phyloP scores from a whole-genome alignment of 2,113 vertebrate genomes.

The Cephalopholis sonnerati region DNA sequence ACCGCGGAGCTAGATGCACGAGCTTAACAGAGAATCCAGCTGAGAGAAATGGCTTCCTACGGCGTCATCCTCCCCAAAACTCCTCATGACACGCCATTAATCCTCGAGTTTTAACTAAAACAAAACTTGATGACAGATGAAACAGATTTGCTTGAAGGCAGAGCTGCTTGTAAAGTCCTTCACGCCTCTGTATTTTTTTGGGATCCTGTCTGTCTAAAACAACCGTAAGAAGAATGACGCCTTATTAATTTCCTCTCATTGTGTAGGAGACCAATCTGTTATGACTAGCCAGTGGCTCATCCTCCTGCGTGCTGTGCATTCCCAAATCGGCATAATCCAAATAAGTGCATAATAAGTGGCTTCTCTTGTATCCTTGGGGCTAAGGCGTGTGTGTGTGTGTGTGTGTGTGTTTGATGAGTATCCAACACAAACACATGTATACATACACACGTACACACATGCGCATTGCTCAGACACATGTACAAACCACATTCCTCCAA shows the following conservation, averaged over 20 bases:
- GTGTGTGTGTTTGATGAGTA: conserved; percentile 64
- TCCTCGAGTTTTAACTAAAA: conserved; percentile 19
- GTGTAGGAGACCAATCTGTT: conserved; percentile 38
- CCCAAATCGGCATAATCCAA: conserved; percentile 46
- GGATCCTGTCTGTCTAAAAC: conserved; percentile 19
- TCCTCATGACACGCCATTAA: conserved; percentile 8
- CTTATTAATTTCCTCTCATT: conserved; percentile 17
- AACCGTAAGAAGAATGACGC: conserved; percentile 4
- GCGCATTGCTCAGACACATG: conserved; percentile 11
- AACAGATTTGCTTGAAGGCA: conserved; percentile 4
- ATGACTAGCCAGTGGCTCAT: conserved; percentile 43
- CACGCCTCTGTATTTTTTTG: background rate
- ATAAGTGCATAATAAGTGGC: conserved; percentile 61
- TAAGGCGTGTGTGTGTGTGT: conserved; percentile 66
- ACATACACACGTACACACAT: conserved; percentile 32
- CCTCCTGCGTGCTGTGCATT: conserved; percentile 51
- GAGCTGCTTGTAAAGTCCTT: conserved; percentile 26
- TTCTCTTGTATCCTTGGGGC: conserved; percentile 63
- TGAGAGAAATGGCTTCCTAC: conserved; percentile 52
- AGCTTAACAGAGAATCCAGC: conserved; percentile 28
- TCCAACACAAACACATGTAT: conserved; percentile 69
- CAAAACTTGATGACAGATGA: conserved; percentile 19
- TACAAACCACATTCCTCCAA: conserved; percentile 32
- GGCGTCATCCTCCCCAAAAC: conserved; percentile 32
- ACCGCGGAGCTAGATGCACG: background rate